A percentile compares a stretch with the other conserved stretches of the same genome.
phyloP scores from a whole-genome alignment of 2,797 vertebrate species.

The Oreochromis mossambicus region DNA sequence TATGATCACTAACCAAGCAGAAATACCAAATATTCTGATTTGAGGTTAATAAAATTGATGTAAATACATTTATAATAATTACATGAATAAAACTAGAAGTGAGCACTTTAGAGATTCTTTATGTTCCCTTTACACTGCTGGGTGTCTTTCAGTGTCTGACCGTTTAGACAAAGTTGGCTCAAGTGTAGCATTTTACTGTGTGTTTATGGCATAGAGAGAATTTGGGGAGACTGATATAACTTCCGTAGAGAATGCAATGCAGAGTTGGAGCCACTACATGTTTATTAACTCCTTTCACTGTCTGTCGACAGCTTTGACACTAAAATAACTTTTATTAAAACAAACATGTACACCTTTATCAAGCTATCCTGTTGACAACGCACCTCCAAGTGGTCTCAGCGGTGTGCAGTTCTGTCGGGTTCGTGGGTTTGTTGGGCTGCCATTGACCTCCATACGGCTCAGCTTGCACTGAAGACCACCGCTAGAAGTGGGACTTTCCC shows the following conservation, averaged over 20 bases:
- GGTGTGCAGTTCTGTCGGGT: slow-evolving; percentile 79
- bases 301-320: background rate
- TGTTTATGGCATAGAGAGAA: background rate
- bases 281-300: background rate
- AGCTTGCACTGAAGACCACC: slow-evolving; percentile 82
- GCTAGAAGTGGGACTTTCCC: slow-evolving; percentile 80
- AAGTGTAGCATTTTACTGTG: background rate
- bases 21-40: background rate
- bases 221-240: background rate
- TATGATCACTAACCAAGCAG: background rate
- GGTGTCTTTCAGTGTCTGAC: background rate
- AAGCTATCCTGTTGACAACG: background rate
- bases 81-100: background rate
- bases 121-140: background rate
- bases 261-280: background rate
- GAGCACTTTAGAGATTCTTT: background rate
- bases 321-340: background rate
- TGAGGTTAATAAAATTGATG: background rate
- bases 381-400: slow-evolving; percentile 86
- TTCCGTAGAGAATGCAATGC: background rate
- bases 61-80: background rate
- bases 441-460: slow-evolving; percentile 87
- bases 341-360: background rate
- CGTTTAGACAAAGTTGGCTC: background rate
- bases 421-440: slow-evolving; percentile 83